These are phyloP conservation scores for Poecile atricapillus DNA, from an alignment of 2,113 vertebrate genomes.

Conservation along the genomic window DNA sequence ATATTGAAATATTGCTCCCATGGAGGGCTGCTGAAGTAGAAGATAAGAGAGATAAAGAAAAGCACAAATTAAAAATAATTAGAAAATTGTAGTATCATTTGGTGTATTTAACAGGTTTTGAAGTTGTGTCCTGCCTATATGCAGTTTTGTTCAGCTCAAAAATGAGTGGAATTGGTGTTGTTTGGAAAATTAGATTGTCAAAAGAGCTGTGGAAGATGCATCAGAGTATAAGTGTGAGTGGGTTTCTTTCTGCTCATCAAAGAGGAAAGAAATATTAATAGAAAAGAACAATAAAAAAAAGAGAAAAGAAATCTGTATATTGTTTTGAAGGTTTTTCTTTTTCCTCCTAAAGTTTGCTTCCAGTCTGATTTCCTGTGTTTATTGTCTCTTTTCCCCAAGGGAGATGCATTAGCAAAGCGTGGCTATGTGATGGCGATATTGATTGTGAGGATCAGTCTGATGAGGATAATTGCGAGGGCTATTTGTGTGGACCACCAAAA, in stretches of 20 bases:
- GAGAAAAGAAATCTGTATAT: neutral
- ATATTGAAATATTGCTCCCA: neutral
- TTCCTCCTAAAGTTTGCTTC: neutral
- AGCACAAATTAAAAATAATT: neutral
- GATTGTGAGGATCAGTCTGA: slow-evolving; percentile 98
- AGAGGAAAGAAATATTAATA: neutral
- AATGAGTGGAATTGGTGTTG: neutral
- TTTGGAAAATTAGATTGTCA: neutral
- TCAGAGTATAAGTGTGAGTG: neutral
- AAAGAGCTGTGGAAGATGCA: neutral
- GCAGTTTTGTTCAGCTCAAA: neutral
- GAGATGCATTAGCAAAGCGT: slow-evolving; percentile 97
- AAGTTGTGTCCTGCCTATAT: neutral
- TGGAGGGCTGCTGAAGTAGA: neutral
- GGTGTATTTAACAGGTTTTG: neutral
- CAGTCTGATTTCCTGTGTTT: slow-evolving; percentile 48
- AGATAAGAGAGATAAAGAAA: neutral
- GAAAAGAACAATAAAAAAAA: neutral
- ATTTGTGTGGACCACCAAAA: slow-evolving; percentile 92
- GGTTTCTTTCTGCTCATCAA: neutral
- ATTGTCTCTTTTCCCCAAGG: slow-evolving; percentile 79
- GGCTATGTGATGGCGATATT: slow-evolving; percentile 97
- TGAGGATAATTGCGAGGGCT: slow-evolving; percentile 89
- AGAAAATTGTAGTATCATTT: neutral
- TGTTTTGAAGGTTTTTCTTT: neutral